Evolutionary conservation across 2,888 invertebrate species (phyloP).

Genomic region (Coenonympha glycerion): DNA sequence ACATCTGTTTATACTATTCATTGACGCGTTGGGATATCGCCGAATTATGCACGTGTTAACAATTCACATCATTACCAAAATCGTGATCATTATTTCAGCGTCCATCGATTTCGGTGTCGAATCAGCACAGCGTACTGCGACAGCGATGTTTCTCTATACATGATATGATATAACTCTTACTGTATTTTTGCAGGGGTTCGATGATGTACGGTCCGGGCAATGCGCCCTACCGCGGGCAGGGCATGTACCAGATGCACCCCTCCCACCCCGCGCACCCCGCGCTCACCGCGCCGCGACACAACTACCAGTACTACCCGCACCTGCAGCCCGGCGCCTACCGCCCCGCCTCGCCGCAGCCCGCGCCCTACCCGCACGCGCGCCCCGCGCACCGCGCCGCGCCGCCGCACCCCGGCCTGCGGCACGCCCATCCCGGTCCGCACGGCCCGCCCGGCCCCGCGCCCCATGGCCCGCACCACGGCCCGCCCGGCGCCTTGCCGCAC

Average conservation of each 20-base stretch:
- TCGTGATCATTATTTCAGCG: too few relatives aligned
- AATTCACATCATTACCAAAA: too few relatives aligned
- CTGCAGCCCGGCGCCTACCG: slow-evolving; percentile 32
- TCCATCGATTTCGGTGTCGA: too few relatives aligned
- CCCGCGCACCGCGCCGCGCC: slow-evolving; percentile 22
- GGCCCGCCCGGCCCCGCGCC: not conserved
- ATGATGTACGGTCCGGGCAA: slow-evolving; percentile 59
- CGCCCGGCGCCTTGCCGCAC: slow-evolving; percentile 19
- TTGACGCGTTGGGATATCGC: not conserved
- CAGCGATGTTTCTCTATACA: too few relatives aligned
- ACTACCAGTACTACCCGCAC: slow-evolving; percentile 50
- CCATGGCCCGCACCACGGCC: slow-evolving; percentile 16
- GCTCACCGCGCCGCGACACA: slow-evolving; percentile 33
- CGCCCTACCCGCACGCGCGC: slow-evolving; percentile 21
- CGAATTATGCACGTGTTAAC: too few relatives aligned
- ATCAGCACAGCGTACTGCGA: too few relatives aligned
- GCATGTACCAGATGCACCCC: slow-evolving; percentile 42
- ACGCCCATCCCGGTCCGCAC: slow-evolving; percentile 10
- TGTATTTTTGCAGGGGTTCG: slow-evolving; percentile 44
- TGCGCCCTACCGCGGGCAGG: slow-evolving; percentile 43
- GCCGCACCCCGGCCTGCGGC: slow-evolving; percentile 27
- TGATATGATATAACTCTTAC: not conserved
- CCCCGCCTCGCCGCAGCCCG: slow-evolving; percentile 26
- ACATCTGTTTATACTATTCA: too few relatives aligned
- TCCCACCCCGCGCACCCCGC: slow-evolving; percentile 29